Evolutionary conservation across 1,140 invertebrate genomes (phyloP), one percentile per base, ranked within the genome.

Genomic region (Calliopsis andreniformis): DNA sequence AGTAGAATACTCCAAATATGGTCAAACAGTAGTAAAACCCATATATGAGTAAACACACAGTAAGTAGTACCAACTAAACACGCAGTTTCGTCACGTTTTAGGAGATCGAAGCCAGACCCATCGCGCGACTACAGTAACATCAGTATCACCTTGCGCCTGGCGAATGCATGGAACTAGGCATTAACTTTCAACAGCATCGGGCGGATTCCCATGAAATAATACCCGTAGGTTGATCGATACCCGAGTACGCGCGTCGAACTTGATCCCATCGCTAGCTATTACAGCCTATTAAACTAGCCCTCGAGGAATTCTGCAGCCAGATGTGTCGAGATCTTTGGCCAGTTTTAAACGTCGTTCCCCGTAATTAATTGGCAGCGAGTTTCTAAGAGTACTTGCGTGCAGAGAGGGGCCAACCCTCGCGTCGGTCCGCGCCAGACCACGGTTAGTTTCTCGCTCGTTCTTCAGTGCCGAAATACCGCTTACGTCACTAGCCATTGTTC

Each of bases 391-490:
- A 67, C 66, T 82, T 71, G 61, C 63, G 56, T 39, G 62, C 18
- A 12, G 14, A 4, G 49, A 63, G 56, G 35, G 78, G 66, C 69
- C 58, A 43, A 53, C 80, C 80, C 53, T 80, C 80, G 45, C 32
- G 58, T 30, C 51, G 53, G 49, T 71, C 39, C 75, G 63, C 70
- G 70, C 63, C 63, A 67, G 35, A 39, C 28, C 14, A 30, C 32
- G 30, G 61, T 14, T 28, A 43, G 70, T 77, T 80, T 45, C 59
- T 66, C 62, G 80, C 47, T 81, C 78, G 80, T 82, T 82, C 72
- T 68, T 82, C 79, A 51, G 49, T 53, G n/a, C 53, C 68, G 53
- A 82, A 82, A 82, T 82, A 82, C 75, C 79, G 68, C 79, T 82
- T 68, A 82, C 68, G 79, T 81, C 79, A 73, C 67, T 47, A 51